phyloP scores from a whole-genome alignment of 2,888 invertebrate species.

The Aleiodes leptofemur region DNA sequence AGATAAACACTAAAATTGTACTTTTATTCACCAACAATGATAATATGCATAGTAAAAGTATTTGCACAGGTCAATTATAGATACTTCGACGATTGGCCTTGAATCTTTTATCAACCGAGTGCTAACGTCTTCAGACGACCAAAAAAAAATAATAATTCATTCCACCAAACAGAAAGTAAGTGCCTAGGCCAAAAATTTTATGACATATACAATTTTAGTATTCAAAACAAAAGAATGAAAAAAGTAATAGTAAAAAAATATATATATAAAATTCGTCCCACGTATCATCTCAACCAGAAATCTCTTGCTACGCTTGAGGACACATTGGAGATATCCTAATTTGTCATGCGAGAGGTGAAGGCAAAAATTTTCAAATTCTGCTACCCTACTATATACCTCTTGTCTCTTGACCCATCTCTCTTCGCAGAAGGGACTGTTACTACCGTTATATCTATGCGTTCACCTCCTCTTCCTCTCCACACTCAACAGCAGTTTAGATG shows the following conservation, averaged over 20 bases:
- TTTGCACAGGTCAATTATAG: not conserved
- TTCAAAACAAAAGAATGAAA: not conserved
- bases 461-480: constrained; percentile 4
- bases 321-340: constrained; percentile 36
- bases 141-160: not conserved
- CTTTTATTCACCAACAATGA: not conserved
- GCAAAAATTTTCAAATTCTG: constrained; percentile 31
- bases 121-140: no score
- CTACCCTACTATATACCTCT: constrained; percentile 5
- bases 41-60: not conserved
- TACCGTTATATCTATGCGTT: not conserved
- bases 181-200: not conserved
- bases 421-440: constrained; percentile 7
- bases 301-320: constrained; percentile 22
- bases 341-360: constrained; percentile 34
- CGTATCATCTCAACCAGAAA: constrained; percentile 24
- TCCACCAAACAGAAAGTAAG: not conserved
- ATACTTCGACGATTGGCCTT: no score
- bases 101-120: no score
- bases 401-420: constrained; percentile 33
- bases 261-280: constrained; percentile 23
- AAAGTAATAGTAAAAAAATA: constrained; percentile 10
- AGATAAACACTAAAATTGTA: no score
- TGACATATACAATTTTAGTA: not conserved
- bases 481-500: not conserved